Evolutionary conservation across 2,888 invertebrate genomes (phyloP).

Genomic region (Drosophila melanosoma): DNA sequence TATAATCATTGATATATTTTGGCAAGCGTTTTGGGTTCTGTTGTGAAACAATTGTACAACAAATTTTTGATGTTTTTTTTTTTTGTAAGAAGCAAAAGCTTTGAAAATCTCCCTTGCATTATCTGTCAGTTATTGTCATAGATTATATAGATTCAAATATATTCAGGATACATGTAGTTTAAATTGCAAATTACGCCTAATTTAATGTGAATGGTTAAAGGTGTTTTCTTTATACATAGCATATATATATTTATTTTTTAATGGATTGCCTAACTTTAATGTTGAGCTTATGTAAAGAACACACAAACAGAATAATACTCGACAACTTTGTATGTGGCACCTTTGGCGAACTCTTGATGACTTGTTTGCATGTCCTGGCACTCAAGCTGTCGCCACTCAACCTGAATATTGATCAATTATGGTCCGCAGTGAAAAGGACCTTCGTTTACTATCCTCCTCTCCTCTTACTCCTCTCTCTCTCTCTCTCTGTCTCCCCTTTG

Average conservation of each 20-base stretch:
- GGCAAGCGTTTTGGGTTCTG: neutral
- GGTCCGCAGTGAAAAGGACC: slow-evolving; percentile 18
- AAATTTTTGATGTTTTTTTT: neutral
- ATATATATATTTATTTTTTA: neutral
- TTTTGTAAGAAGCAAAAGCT: neutral
- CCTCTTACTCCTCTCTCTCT: neutral
- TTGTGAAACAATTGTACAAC: too few species aligned
- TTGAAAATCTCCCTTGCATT: neutral
- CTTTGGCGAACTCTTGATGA: slow-evolving; percentile 50
- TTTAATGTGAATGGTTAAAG: neutral
- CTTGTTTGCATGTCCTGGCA: slow-evolving; percentile 69
- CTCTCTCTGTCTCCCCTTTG: neutral
- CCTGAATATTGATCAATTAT: slow-evolving; percentile 72
- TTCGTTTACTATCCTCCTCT: neutral
- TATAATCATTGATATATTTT: neutral
- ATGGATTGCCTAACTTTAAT: neutral
- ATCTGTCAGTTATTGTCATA: neutral
- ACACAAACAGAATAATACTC: neutral
- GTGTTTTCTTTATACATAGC: too few species aligned
- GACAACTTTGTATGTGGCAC: neutral
- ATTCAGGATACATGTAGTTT: neutral
- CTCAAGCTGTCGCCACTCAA: slow-evolving; percentile 66
- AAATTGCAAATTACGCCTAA: neutral
- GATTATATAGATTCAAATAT: neutral
- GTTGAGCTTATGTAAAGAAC: neutral